Conservation (phyloP, 2,797 vertebrate genomes). For the Anguilla anguilla region DNA sequence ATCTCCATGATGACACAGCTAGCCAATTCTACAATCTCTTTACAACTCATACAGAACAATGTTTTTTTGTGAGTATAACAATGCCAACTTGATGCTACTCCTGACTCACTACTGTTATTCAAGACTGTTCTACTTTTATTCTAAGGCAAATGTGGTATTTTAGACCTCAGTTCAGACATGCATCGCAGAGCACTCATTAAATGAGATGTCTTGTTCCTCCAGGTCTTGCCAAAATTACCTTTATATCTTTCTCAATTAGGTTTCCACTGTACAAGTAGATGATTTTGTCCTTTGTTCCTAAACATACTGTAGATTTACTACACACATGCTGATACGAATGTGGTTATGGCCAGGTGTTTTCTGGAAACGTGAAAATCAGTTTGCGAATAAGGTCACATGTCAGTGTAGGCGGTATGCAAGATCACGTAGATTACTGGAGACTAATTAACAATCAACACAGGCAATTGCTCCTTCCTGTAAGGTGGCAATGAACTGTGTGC, state of each 20-base stretch:
- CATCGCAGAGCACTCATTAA: not conserved
- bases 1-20: not conserved
- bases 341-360: not conserved
- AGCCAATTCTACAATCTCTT: not conserved
- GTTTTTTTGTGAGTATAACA: not conserved
- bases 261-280: not conserved
- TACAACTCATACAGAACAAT: not conserved
- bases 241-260: not conserved
- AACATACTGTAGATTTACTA: not conserved
- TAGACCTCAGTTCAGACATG: not conserved
- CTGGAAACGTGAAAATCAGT: not conserved
- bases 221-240: not conserved
- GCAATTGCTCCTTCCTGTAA: conserved; percentile 51
- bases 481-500: conserved; percentile 63
- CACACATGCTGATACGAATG: not conserved
- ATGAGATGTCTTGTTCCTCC: not conserved
- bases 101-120: not conserved
- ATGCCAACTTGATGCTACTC: not conserved
- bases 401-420: not conserved
- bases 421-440: conserved; percentile 43
- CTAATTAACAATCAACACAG: conserved; percentile 61
- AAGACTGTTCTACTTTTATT: not conserved
- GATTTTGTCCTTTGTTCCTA: not conserved
- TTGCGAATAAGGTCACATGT: not conserved
- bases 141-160: not conserved